These are phyloP conservation scores for Natrix natrix DNA, from an alignment of 2,797 vertebrate species.

Conservation along the genomic window DNA sequence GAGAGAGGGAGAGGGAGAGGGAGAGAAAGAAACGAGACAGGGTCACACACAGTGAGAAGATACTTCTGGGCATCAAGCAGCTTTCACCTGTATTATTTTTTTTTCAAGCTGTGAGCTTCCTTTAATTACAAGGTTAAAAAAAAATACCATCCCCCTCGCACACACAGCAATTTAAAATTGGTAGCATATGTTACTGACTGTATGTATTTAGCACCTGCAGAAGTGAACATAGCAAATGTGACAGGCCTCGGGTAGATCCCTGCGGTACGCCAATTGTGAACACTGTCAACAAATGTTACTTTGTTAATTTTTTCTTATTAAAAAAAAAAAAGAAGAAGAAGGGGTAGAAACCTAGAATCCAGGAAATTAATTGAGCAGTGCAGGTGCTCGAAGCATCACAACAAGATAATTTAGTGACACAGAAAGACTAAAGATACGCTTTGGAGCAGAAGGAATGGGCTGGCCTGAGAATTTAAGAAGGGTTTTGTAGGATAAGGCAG, in stretches of 20 bases:
- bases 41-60: conserved; percentile 11
- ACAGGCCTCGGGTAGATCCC: conserved; percentile 70
- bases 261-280: conserved; percentile 60
- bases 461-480: conserved; percentile 26
- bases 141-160: neutral
- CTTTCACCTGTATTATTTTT: conserved; percentile 68
- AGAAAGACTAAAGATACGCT: conserved; percentile 35
- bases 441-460: neutral
- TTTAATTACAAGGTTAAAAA: conserved; percentile 73
- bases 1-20: neutral
- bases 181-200: conserved; percentile 83
- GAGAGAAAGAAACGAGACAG: conserved; percentile 26
- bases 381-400: conserved; percentile 62
- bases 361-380: conserved; percentile 56
- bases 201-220: conserved; percentile 81
- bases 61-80: conserved; percentile 57
- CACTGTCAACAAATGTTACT: conserved; percentile 77
- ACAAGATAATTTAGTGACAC: conserved; percentile 41
- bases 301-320: conserved; percentile 77
- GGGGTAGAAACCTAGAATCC: conserved; percentile 14
- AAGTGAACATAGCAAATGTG: conserved; percentile 72
- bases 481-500: neutral
- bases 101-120: conserved; percentile 60
- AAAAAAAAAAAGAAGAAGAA: conserved; percentile 15
- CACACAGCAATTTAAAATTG: conserved; percentile 65